Base-by-base conservation (phyloP, 23 tunicate species). In the Trididemnum nubilum region DNA sequence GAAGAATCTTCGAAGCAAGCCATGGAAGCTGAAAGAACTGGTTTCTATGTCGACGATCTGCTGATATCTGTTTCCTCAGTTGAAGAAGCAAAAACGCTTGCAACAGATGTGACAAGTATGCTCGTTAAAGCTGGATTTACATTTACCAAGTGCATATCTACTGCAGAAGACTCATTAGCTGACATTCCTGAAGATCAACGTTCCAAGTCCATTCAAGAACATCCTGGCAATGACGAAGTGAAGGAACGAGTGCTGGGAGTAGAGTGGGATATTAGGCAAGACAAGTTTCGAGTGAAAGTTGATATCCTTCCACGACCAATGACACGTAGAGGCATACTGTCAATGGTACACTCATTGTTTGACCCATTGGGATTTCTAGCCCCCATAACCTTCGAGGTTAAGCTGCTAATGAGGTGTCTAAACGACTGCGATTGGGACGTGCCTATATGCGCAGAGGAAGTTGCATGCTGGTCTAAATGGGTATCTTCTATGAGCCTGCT, bases 341-440 rank as follows among this genome's bases (percentile, higher is more conserved):
- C 67, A n/a, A 61, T 61, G 67, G 67, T 61, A n/a, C 29, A 22
- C 29, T 61, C 26, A 3, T 21, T 61, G 26, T 61, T 61, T 61
- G 67, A 61, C n/a, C 67, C 26, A 3, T 24, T 61, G n/a, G 67
- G 67, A 12, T 61, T 61, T 61, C 26, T 61, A n/a, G 67, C 67
- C 4, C 67, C 67, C 24, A 61, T 61, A 22, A n/a, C n/a, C 24
- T 4, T 24, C 18, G 67, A 22, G 25, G 24, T 25, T 12, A 61
- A 61, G n/a, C 28, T 61, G 28, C n/a, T 22, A 25, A n/a, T 61
- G 24, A 22, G 67, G 28, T 3, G n/a, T 3, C 28, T 61, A 25
- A 61, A 61, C 25, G 67, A 61, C 4, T 25, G 3, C 5, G 67
- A 61, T 12, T 61, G 67, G 67, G 67, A 61, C 28, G 25, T 12